Conservation (phyloP, 2,113 vertebrate species). For the Perccottus glenii region DNA sequence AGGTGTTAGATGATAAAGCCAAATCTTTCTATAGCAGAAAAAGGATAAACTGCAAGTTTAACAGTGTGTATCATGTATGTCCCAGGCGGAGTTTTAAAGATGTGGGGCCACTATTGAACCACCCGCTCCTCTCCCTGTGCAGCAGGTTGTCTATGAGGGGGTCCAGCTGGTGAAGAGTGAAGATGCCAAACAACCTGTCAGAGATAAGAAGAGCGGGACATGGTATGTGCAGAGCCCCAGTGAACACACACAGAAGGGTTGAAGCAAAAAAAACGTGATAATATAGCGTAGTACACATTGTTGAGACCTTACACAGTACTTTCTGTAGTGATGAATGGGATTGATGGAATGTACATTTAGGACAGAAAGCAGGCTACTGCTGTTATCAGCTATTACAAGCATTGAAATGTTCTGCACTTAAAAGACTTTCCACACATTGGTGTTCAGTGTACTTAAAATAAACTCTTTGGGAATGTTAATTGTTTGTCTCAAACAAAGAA, state of each 20-base stretch:
- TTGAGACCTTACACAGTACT: conserved; percentile 25
- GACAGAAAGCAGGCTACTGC: conserved; percentile 12
- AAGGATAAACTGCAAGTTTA: neutral
- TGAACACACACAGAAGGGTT: conserved; percentile 34
- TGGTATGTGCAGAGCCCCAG: conserved; percentile 55
- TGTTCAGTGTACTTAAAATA: conserved; percentile 45
- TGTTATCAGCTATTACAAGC: conserved; percentile 53
- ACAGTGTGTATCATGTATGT: conserved; percentile 1
- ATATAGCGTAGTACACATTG: conserved; percentile 31
- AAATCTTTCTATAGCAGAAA: neutral
- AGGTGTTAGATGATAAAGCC: conserved; percentile 25
- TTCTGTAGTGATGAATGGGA: conserved; percentile 11
- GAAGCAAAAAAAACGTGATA: conserved; percentile 25
- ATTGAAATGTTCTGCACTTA: conserved; percentile 32
- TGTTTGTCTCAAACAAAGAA: conserved; percentile 30
- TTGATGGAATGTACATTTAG: conserved; percentile 1
- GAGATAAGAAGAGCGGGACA: conserved; percentile 70
- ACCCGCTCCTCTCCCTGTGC: conserved; percentile 47
- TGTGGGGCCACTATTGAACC: conserved; percentile 20
- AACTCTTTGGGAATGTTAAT: conserved; percentile 62
- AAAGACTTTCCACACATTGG: conserved; percentile 8
- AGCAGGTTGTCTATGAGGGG: conserved; percentile 72
- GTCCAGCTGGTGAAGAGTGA: conserved; percentile 71
- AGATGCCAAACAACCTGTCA: conserved; percentile 79
- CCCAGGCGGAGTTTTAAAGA: neutral